Percentiles rank a stretch among this genome's conserved stretches.
Evolutionary conservation across 2,113 vertebrate species (phyloP).

Genomic region (Cavia porcellus): DNA sequence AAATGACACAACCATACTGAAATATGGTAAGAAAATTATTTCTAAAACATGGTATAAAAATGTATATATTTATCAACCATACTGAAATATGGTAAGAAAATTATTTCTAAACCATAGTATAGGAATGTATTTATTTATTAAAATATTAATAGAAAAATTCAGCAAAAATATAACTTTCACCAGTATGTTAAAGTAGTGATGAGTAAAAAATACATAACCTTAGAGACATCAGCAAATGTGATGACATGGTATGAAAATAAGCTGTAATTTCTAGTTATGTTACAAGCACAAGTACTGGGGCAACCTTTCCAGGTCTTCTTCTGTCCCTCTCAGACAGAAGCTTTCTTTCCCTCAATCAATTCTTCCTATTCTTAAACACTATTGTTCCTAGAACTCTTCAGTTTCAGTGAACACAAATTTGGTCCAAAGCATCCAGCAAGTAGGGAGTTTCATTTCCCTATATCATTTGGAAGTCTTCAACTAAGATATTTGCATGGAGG

Average conservation of each 20-base stretch:
- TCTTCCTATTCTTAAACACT: not conserved
- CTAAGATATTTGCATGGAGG: too few relatives aligned
- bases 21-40: conserved; percentile 30
- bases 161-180: not conserved
- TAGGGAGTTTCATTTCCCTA: too few relatives aligned
- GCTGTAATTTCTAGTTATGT: conserved; percentile 23
- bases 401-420: too few relatives aligned
- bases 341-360: too few relatives aligned
- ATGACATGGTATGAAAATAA: not conserved
- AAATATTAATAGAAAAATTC: not conserved
- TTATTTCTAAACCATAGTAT: too few relatives aligned
- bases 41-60: not conserved
- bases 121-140: not conserved
- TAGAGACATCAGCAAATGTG: not conserved
- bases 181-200: not conserved
- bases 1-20: not conserved
- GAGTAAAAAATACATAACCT: conserved; percentile 20
- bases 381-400: too few relatives aligned
- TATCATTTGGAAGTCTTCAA: too few relatives aligned
- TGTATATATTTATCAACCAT: too few relatives aligned
- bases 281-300: not conserved
- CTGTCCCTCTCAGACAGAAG: too few relatives aligned
- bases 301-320: too few relatives aligned
- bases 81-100: too few relatives aligned
- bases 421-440: too few relatives aligned